Evolutionary conservation across 2,113 vertebrate genomes (phyloP).

Genomic region (Halichoerus grypus): DNA sequence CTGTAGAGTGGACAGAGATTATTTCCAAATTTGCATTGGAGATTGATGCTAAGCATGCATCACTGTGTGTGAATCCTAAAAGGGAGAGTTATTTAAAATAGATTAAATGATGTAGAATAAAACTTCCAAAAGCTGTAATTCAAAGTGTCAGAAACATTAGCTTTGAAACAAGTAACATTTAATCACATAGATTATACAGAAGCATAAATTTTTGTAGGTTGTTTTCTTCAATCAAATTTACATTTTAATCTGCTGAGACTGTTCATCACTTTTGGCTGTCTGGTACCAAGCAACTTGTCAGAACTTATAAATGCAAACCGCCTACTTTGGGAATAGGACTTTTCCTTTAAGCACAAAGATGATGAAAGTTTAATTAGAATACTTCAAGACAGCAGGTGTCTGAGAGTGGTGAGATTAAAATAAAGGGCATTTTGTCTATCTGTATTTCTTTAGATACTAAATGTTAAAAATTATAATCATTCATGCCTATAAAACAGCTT

Average conservation of each 20-base stretch:
- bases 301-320: conserved; percentile 75
- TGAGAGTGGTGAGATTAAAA: neutral
- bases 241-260: conserved; percentile 87
- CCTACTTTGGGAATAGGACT: conserved; percentile 72
- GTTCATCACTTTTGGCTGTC: conserved; percentile 84
- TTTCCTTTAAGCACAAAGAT: conserved; percentile 68
- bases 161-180: conserved; percentile 89
- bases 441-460: neutral
- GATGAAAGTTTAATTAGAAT: conserved; percentile 63
- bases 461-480: conserved; percentile 48
- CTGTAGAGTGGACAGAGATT: conserved; percentile 54
- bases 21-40: conserved; percentile 77
- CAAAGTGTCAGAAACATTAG: conserved; percentile 89
- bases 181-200: conserved; percentile 87
- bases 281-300: conserved; percentile 82
- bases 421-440: conserved; percentile 20
- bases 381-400: neutral
- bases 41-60: conserved; percentile 71
- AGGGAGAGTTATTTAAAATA: conserved; percentile 84
- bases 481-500: neutral
- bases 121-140: conserved; percentile 87
- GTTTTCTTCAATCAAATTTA: conserved; percentile 87
- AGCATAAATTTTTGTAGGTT: conserved; percentile 86
- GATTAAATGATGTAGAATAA: conserved; percentile 88
- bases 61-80: conserved; percentile 75